phyloP scores from a whole-genome alignment of 2,888 invertebrate genomes.

The Petrophora chlorosata region DNA sequence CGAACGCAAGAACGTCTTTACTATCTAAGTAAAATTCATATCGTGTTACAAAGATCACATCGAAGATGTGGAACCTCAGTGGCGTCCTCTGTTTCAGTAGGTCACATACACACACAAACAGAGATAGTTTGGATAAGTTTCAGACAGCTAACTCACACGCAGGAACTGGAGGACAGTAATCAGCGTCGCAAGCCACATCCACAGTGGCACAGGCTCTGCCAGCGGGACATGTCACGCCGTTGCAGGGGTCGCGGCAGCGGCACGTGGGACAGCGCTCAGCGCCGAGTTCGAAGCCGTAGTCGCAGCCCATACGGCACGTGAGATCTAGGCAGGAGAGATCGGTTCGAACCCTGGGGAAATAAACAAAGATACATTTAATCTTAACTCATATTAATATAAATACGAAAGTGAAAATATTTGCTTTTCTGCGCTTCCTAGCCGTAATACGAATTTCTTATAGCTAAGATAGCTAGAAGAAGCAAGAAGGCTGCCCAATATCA shows the following conservation, averaged over 20 bases:
- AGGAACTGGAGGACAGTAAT: conserved; percentile 94
- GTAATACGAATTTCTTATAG: too few relatives aligned
- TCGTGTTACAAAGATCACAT: too few relatives aligned
- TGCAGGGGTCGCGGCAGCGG: conserved; percentile 92
- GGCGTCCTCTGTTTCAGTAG: too few relatives aligned
- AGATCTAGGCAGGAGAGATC: conserved; percentile 87
- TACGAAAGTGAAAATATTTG: too few relatives aligned
- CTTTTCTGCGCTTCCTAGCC: too few relatives aligned
- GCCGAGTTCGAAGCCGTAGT: conserved; percentile 91
- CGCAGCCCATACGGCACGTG: conserved; percentile 92
- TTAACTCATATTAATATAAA: too few relatives aligned
- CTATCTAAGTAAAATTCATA: too few relatives aligned
- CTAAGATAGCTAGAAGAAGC: too few relatives aligned
- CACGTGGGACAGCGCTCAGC: conserved; percentile 90
- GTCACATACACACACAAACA: neutral
- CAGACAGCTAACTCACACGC: conserved; percentile 88
- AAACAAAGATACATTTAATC: too few relatives aligned
- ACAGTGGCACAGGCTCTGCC: conserved; percentile 91
- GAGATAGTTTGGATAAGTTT: neutral
- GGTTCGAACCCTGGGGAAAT: conserved; percentile 77
- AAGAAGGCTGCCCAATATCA: too few relatives aligned
- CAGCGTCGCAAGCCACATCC: conserved; percentile 92
- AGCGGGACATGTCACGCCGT: conserved; percentile 85
- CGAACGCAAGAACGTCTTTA: too few relatives aligned
- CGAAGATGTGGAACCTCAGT: too few relatives aligned